Evolutionary conservation across 2,888 invertebrate genomes (phyloP).

Genomic region (Xanthorhoe spadicearia): DNA sequence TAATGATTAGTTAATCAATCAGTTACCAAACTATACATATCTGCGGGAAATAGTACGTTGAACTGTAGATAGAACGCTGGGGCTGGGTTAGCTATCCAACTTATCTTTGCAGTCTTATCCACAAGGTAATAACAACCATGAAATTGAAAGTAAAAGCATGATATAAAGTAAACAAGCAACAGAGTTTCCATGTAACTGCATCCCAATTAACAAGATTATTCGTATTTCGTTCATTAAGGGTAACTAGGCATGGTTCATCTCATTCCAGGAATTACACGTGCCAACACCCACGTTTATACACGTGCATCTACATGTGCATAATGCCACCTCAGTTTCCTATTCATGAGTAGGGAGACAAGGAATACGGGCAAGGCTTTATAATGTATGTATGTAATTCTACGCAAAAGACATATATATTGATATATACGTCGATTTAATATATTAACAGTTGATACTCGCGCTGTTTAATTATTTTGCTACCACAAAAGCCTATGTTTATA

Average conservation of each 20-base stretch:
- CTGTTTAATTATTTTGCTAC: too few species aligned
- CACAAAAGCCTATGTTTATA: too few species aligned
- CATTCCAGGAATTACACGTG: constrained; percentile 21
- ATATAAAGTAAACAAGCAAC: neutral
- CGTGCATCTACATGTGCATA: constrained; percentile 2
- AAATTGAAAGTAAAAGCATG: neutral
- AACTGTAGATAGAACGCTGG: too few species aligned
- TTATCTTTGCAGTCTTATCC: too few species aligned
- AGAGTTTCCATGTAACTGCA: neutral
- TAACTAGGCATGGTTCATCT: constrained; percentile 1
- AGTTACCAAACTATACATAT: too few species aligned
- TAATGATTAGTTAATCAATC: too few species aligned
- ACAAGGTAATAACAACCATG: neutral
- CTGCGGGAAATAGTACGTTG: too few species aligned
- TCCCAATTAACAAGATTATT: constrained; percentile 2
- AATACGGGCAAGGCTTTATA: neutral
- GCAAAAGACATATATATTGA: too few species aligned
- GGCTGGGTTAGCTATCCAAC: too few species aligned
- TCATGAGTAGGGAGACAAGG: constrained; percentile 19
- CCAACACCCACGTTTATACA: constrained; percentile 15
- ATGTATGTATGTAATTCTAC: too few species aligned
- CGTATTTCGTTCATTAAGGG: constrained; percentile 1
- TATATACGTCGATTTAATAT: too few species aligned
- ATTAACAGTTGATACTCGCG: too few species aligned
- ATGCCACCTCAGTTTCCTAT: constrained; percentile 6